Percentiles rank a stretch among this genome's conserved stretches.
Evolutionary conservation across 2,113 vertebrate genomes (phyloP).

Genomic region (Macquaria australasica): DNA sequence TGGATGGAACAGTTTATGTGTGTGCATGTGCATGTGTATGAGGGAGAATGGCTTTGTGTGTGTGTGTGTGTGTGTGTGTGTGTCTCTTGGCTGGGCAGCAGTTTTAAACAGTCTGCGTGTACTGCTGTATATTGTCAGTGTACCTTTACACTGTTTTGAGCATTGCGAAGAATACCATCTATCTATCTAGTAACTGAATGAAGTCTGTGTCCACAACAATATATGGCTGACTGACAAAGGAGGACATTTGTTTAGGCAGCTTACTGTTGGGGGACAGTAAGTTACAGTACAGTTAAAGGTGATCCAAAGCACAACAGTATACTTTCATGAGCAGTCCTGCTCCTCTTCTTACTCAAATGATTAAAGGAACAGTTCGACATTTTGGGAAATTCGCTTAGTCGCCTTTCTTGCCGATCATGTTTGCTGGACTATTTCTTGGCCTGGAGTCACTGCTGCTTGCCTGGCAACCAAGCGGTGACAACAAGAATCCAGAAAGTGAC

Average conservation of each 20-base stretch:
- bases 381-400: too few species aligned
- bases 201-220: neutral
- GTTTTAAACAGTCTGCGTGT: constrained; percentile 7
- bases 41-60: constrained; percentile 17
- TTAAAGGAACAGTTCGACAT: too few species aligned
- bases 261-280: neutral
- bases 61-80: neutral
- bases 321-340: too few species aligned
- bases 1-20: constrained; percentile 52
- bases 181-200: neutral
- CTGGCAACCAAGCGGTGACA: neutral
- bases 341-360: neutral
- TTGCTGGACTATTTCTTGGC: too few species aligned
- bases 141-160: neutral
- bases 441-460: too few species aligned
- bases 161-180: neutral
- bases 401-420: too few species aligned
- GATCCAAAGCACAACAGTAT: neutral
- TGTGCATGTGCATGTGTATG: constrained; percentile 20
- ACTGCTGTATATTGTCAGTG: neutral
- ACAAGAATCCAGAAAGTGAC: neutral
- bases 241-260: neutral
- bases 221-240: neutral
- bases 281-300: neutral
- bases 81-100: constrained; percentile 4